Conservation (phyloP, 2,888 invertebrate genomes). For the Rhagonycha lutea region DNA sequence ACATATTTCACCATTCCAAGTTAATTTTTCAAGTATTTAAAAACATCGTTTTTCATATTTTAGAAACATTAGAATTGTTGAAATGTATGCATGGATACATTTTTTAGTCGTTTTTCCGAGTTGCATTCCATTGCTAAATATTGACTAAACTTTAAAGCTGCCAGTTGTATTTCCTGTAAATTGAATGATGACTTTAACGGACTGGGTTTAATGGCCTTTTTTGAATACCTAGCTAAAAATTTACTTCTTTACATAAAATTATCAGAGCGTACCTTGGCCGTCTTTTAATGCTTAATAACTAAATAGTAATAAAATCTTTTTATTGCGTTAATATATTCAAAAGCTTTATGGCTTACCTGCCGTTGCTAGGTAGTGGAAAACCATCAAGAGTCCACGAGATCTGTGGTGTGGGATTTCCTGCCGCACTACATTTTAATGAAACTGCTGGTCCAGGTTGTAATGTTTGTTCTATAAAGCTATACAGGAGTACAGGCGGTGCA, state of each 20-base stretch:
- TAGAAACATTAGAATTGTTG: not conserved
- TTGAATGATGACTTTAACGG: slow-evolving; percentile 87
- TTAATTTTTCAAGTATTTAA: not conserved
- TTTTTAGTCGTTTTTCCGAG: slow-evolving; percentile 35
- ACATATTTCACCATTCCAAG: not conserved
- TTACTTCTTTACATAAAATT: not conserved
- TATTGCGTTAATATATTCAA: not conserved
- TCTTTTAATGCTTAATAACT: not conserved
- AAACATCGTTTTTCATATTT: too few relatives aligned
- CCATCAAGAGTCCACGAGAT: slow-evolving; percentile 78
- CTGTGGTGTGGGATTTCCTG: slow-evolving; percentile 77
- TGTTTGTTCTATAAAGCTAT: slow-evolving; percentile 78
- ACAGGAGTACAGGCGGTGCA: slow-evolving; percentile 73
- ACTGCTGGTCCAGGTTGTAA: slow-evolving; percentile 78
- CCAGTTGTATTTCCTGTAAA: slow-evolving; percentile 73
- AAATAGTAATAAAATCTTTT: not conserved
- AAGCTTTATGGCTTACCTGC: slow-evolving; percentile 46
- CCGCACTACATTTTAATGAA: slow-evolving; percentile 75
- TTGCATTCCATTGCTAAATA: slow-evolving; percentile 72
- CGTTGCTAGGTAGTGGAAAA: slow-evolving; percentile 67
- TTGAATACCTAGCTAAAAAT: not conserved
- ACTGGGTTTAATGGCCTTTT: slow-evolving; percentile 83
- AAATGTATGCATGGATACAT: not conserved
- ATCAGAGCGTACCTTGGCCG: not conserved
- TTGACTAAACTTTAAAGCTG: slow-evolving; percentile 83